Conservation (phyloP, 2,113 vertebrate genomes). For the Ramphastos sulfuratus region DNA sequence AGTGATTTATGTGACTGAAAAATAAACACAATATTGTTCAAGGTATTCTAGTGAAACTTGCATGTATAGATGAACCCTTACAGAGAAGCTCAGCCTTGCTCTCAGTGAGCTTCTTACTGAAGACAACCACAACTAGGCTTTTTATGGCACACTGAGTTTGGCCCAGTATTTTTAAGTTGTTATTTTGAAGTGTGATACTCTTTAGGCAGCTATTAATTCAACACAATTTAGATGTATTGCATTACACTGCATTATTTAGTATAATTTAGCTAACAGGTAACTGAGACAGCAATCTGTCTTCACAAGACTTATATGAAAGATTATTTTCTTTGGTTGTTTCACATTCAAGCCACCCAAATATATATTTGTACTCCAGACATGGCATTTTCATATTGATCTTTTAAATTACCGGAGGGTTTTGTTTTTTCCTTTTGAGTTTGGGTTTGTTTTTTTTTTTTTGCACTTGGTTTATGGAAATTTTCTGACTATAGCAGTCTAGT, state of each 20-base stretch:
- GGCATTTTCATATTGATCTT: neutral
- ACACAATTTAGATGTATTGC: conserved; percentile 32
- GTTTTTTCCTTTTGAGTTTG: neutral
- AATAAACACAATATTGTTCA: neutral
- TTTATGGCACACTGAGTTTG: neutral
- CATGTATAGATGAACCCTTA: neutral
- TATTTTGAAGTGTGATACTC: conserved; percentile 18
- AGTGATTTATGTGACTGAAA: neutral
- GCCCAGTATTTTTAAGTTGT: conserved; percentile 1
- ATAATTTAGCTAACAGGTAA: conserved; percentile 32
- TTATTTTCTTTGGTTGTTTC: conserved; percentile 77
- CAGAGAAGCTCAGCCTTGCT: neutral
- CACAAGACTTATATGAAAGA: conserved; percentile 48
- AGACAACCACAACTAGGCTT: neutral
- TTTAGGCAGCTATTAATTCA: conserved; percentile 42
- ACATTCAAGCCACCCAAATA: conserved; percentile 62
- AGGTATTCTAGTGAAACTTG: neutral
- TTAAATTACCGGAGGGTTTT: neutral
- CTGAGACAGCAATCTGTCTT: conserved; percentile 34
- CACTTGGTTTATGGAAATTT: conserved; percentile 56
- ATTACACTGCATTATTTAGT: neutral
- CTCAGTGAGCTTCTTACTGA: neutral
- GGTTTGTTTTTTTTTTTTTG: neutral
- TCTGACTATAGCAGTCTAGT: conserved; percentile 56
- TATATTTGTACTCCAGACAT: conserved; percentile 25